phyloP scores from a whole-genome alignment of 1,140 invertebrate genomes.

The Phymastichus coffea region DNA sequence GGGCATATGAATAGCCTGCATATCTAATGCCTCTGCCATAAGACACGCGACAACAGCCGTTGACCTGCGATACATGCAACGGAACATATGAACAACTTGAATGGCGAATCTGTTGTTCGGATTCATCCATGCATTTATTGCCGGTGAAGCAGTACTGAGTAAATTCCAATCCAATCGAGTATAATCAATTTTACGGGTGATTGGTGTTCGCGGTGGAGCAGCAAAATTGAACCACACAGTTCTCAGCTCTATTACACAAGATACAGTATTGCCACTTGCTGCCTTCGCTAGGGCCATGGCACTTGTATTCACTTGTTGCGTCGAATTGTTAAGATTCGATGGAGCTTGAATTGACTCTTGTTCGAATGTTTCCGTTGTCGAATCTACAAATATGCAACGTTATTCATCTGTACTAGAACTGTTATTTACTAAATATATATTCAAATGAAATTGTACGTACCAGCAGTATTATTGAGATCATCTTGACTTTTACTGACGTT shows the following conservation, averaged over 20 bases:
- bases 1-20: constrained; percentile 79
- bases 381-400: constrained; percentile 21
- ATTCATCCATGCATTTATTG: constrained; percentile 97
- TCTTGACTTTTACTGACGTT: constrained; percentile 46
- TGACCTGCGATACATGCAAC: constrained; percentile 73
- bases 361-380: constrained; percentile 54
- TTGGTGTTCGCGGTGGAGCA: constrained; percentile 89
- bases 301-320: constrained; percentile 55
- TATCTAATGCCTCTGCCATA: constrained; percentile 91
- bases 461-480: constrained; percentile 43
- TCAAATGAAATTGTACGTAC: constrained; percentile 27
- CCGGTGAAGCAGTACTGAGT: constrained; percentile 90
- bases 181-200: constrained; percentile 92
- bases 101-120: constrained; percentile 87
- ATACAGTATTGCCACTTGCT: constrained; percentile 68
- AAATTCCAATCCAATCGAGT: constrained; percentile 96
- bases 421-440: not conserved
- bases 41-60: constrained; percentile 90
- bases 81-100: constrained; percentile 74
- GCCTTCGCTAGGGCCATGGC: constrained; percentile 41
- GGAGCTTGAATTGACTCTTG: constrained; percentile 34
- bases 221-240: constrained; percentile 97
- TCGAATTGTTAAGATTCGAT: constrained; percentile 12
- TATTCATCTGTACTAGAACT: not conserved
- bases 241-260: constrained; percentile 82